A percentile compares a stretch with the other conserved stretches of the same genome.
These are phyloP conservation scores for Bujurquina vittata DNA, from an alignment of 2,113 vertebrate species.

Conservation along the genomic window DNA sequence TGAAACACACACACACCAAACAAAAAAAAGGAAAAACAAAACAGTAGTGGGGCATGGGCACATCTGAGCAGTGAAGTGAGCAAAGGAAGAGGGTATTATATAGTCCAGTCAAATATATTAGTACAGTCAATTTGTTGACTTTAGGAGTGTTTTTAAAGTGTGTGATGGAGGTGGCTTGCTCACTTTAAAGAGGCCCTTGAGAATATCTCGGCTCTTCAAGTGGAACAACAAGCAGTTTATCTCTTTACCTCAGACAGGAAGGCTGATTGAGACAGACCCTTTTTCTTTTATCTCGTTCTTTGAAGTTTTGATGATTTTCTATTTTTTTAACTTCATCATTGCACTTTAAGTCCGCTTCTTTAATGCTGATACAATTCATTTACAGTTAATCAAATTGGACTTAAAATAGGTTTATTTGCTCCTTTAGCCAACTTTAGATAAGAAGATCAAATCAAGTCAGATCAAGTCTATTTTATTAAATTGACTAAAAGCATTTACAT, in stretches of 20 bases:
- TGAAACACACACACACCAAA: not conserved
- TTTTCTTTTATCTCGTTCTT: not conserved
- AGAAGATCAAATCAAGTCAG: not conserved
- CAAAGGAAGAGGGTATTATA: slow-evolving; percentile 31
- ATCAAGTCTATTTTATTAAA: not conserved
- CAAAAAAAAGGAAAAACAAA: slow-evolving; percentile 24
- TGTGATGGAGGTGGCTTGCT: slow-evolving; percentile 28
- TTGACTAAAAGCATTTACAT: not conserved
- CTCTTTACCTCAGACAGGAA: slow-evolving; percentile 31
- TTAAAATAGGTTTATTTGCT: not conserved
- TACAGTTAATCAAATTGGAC: not conserved
- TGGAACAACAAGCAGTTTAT: slow-evolving; percentile 64
- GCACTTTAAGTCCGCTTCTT: not conserved
- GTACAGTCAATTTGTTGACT: slow-evolving; percentile 35
- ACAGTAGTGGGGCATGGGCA: slow-evolving; percentile 26
- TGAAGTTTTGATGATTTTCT: not conserved
- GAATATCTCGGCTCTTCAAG: slow-evolving; percentile 63
- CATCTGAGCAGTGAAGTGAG: slow-evolving; percentile 42
- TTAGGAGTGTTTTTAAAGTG: slow-evolving; percentile 58
- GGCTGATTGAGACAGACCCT: slow-evolving; percentile 1
- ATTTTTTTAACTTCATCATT: not conserved
- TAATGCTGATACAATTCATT: not conserved
- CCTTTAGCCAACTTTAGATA: not conserved
- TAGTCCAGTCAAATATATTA: slow-evolving; percentile 31
- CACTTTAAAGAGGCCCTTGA: slow-evolving; percentile 61